Percentiles rank a stretch among this genome's conserved stretches.
Evolutionary conservation across 1,140 invertebrate genomes (phyloP).

Genomic region (Drosophila takahashii): DNA sequence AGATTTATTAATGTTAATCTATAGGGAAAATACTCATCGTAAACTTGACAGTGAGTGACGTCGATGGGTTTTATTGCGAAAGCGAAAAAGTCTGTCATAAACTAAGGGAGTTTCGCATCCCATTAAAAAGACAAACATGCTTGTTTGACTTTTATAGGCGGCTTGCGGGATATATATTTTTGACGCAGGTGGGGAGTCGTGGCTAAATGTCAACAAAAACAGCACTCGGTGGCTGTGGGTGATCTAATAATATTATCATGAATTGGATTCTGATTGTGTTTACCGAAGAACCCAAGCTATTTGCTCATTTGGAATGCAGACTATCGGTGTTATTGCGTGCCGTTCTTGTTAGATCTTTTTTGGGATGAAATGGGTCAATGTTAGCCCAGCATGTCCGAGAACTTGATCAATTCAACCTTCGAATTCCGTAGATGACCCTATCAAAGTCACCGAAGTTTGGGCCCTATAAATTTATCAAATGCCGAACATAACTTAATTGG

Average conservation of each 20-base stretch:
- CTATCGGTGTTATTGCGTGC: conserved; percentile 30
- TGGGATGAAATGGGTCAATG: conserved; percentile 52
- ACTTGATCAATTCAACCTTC: conserved; percentile 58
- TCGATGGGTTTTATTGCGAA: conserved; percentile 27
- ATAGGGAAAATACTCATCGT: conserved; percentile 30
- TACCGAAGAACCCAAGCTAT: conserved; percentile 14
- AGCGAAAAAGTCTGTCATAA: conserved; percentile 21
- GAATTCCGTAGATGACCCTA: neutral
- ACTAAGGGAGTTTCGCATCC: conserved; percentile 17
- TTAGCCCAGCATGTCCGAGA: conserved; percentile 24
- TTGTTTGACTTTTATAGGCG: conserved; percentile 3
- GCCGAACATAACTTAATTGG: conserved; percentile 8
- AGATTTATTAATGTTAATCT: conserved; percentile 68
- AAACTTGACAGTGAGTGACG: conserved; percentile 53
- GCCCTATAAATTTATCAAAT: conserved; percentile 10
- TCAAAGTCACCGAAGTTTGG: too few relatives aligned
- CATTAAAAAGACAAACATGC: conserved; percentile 40
- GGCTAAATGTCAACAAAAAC: conserved; percentile 46
- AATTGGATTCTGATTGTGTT: conserved; percentile 53
- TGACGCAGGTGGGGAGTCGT: conserved; percentile 26
- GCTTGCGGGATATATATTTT: neutral
- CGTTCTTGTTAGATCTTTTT: conserved; percentile 34
- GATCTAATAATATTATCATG: conserved; percentile 72
- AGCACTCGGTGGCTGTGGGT: conserved; percentile 19
- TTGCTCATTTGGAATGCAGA: conserved; percentile 10